Evolutionary conservation across 2,888 invertebrate genomes (phyloP).

Genomic region (Acrobasis consociella): DNA sequence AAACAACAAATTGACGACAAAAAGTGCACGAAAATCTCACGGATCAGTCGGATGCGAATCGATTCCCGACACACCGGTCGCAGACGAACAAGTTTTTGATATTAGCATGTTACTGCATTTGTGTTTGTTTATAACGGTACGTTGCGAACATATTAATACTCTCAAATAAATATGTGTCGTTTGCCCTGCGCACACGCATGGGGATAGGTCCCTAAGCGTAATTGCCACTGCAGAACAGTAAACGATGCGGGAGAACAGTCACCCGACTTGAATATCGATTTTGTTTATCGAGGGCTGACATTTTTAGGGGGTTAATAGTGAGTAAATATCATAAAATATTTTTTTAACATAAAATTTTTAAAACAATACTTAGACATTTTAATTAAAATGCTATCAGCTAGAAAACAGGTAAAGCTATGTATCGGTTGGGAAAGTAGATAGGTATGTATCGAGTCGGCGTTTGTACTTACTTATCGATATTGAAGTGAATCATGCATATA

Average conservation of each 20-base stretch:
- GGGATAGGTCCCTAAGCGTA: constrained; percentile 56
- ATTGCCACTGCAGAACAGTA: constrained; percentile 51
- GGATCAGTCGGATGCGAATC: constrained; percentile 44
- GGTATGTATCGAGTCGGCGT: constrained; percentile 38
- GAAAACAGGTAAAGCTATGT: no score
- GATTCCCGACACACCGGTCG: constrained; percentile 51
- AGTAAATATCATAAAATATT: neutral
- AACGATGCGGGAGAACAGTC: constrained; percentile 62
- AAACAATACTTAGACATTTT: no score
- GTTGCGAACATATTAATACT: constrained; percentile 48
- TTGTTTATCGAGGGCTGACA: constrained; percentile 53
- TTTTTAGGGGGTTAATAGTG: constrained; percentile 35
- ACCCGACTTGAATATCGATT: constrained; percentile 58
- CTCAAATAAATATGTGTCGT: constrained; percentile 46
- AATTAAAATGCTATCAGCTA: no score
- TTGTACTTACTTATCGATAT: constrained; percentile 34
- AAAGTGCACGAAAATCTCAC: constrained; percentile 69
- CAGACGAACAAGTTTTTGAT: constrained; percentile 49
- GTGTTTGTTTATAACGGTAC: constrained; percentile 67
- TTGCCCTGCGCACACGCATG: constrained; percentile 61
- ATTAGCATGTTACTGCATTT: constrained; percentile 50
- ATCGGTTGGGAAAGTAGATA: constrained; percentile 51
- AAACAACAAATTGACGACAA: constrained; percentile 39
- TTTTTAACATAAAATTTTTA: no score
- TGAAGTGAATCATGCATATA: constrained; percentile 54